Base-by-base conservation (phyloP, 2,888 invertebrate species). In the Lagria hirta region DNA sequence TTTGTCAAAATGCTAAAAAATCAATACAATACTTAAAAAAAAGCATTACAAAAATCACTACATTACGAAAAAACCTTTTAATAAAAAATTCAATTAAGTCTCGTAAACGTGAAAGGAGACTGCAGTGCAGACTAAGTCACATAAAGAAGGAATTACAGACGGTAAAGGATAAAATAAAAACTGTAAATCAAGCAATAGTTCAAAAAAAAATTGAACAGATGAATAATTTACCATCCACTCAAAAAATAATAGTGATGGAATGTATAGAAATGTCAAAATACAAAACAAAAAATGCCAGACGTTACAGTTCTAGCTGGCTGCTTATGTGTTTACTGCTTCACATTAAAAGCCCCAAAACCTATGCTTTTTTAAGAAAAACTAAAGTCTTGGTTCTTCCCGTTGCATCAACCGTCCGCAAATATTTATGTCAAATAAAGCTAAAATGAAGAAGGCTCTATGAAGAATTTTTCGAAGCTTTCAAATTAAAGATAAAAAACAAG, bases 381-480 rank as follows among this genome's bases (percentile, higher is more conserved):
- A 20, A 32, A 8, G 12, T 32, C n/a, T 23, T 32, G 20, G 20
- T 11, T 6, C 20, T 32, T 4, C 18, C 32, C 4, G 3, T 13
- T 3, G 14, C 13, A 4, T 12, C 12, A 4, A 28, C 28, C 7
- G 13, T 28, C 12, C 3, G 14, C 5, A 21, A 12, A 20, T 32
- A 32, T 34, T 3, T 34, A 4, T 26, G 10, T 8, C 12, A 13
- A 26, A 13, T 34, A 13, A 34, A 34, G 4, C 4, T 34, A n/a
- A 34, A 34, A 34, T 34, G n/a, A n/a, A n/a, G 34, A 14, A 23
- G 34, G 4, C 13, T 34, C 3, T 22, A 34, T 14, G 23, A 34
- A 3, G 34, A 27, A 26, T 26, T 34, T 24, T 43, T 34, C n/a
- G 24, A 34, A 26, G 34, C 34, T 4, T 34, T 27, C 13, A 34